These are phyloP conservation scores for Pholis gunnellus DNA, from an alignment of 2,113 vertebrate genomes.

Conservation along the genomic window DNA sequence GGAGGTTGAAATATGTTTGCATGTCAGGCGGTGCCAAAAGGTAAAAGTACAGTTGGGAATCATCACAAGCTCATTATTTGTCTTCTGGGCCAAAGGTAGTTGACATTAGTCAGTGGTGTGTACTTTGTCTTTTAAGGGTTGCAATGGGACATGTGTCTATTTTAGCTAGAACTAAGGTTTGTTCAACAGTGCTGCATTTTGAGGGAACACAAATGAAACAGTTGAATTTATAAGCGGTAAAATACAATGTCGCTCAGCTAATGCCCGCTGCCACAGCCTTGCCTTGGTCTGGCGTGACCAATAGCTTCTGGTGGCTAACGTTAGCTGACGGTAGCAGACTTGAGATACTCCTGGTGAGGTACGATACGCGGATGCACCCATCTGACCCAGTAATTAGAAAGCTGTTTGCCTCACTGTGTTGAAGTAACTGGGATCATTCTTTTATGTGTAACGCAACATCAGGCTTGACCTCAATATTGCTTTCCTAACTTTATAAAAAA, in stretches of 20 bases:
- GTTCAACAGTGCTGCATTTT: not conserved
- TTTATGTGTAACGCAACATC: not conserved
- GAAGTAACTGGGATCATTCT: not conserved
- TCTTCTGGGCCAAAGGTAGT: not conserved
- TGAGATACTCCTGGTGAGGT: no score
- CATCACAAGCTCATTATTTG: not conserved
- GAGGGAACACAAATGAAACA: no score
- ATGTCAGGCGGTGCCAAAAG: slow-evolving; percentile 23
- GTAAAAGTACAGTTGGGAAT: not conserved
- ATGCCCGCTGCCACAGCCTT: no score
- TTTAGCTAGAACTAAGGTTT: not conserved
- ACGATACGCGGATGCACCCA: no score
- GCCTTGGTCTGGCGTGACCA: not conserved
- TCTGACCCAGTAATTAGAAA: not conserved
- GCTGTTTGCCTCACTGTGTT: not conserved
- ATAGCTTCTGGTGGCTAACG: not conserved
- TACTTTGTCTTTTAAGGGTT: not conserved
- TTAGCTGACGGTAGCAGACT: no score
- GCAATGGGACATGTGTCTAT: not conserved
- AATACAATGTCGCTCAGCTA: not conserved
- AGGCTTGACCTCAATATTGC: not conserved
- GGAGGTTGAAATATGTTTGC: slow-evolving; percentile 37
- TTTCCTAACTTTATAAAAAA: not conserved
- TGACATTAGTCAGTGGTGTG: not conserved
- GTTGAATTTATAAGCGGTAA: not conserved